Conservation (phyloP, 1,140 invertebrate genomes). For the Scaptodrosophila lebanonensis region DNA sequence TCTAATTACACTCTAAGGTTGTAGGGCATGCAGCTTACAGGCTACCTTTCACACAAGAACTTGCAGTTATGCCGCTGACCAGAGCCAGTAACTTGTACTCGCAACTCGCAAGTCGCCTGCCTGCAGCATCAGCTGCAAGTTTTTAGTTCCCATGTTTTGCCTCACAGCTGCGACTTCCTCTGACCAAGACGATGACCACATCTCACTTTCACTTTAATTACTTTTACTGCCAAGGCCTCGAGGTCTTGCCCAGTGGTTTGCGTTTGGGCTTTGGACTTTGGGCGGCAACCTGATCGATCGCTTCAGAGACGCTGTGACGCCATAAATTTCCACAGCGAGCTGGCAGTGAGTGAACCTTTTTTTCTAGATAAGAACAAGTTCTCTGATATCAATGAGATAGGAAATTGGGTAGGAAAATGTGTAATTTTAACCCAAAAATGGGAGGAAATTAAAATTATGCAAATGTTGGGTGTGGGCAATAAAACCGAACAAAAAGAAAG, state of each 20-base stretch:
- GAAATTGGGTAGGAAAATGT: conserved; percentile 43
- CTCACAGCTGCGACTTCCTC: conserved; percentile 19
- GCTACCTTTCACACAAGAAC: conserved; percentile 1
- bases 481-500: too few species aligned
- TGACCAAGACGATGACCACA: background rate
- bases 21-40: too few species aligned
- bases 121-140: conserved; percentile 20
- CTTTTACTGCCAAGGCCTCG: background rate
- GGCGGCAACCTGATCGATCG: conserved; percentile 29
- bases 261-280: too few species aligned
- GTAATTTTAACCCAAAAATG: conserved; percentile 46
- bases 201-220: conserved; percentile 34
- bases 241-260: too few species aligned
- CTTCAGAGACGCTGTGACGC: conserved; percentile 26
- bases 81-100: background rate
- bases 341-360: conserved; percentile 6
- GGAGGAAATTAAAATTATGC: conserved; percentile 55
- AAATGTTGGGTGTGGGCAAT: conserved; percentile 35
- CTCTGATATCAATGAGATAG: conserved; percentile 6
- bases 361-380: conserved; percentile 40
- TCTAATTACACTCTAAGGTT: too few species aligned
- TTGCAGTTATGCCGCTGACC: conserved; percentile 10
- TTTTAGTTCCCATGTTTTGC: conserved; percentile 41
- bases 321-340: conserved; percentile 30
- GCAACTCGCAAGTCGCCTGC: conserved; percentile 16